Conservation (phyloP, 1,140 invertebrate genomes). For the Sycobia sp. region DNA sequence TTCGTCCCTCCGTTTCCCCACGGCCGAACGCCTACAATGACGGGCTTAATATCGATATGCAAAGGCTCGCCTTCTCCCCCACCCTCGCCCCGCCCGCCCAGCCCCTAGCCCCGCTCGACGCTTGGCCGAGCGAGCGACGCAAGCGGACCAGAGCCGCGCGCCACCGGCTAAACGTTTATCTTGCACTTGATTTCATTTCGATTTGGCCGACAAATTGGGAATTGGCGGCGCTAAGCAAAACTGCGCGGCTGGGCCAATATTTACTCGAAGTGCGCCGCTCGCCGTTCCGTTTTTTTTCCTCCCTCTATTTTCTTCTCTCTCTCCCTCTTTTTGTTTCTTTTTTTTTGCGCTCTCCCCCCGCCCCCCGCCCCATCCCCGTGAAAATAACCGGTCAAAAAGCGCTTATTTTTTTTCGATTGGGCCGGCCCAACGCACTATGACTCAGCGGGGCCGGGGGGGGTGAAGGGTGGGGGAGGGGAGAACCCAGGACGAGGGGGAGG, state of each 20-base stretch:
- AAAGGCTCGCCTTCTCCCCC: constrained; percentile 54
- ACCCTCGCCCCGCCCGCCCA: too few relatives aligned
- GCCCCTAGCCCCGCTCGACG: too few relatives aligned
- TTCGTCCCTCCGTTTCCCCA: constrained; percentile 13
- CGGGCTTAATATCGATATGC: constrained; percentile 62
- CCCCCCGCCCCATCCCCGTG: neutral
- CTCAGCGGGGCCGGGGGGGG: neutral
- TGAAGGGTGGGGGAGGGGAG: neutral
- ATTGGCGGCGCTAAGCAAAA: constrained; percentile 27
- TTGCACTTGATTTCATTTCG: constrained; percentile 62
- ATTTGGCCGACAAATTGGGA: constrained; percentile 58
- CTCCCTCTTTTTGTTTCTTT: too few relatives aligned
- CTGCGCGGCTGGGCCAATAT: constrained; percentile 38
- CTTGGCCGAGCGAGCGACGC: too few relatives aligned
- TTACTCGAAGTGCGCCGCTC: constrained; percentile 39
- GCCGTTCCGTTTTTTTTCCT: too few relatives aligned
- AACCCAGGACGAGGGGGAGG: neutral
- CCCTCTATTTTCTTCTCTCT: too few relatives aligned
- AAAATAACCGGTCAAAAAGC: constrained; percentile 25
- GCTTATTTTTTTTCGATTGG: constrained; percentile 37
- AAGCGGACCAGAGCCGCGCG: neutral
- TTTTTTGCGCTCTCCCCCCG: neutral
- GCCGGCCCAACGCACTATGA: too few relatives aligned
- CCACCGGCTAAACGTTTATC: constrained; percentile 56
- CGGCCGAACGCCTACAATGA: constrained; percentile 32